Evolutionary conservation across 2,113 vertebrate species (phyloP).

Genomic region (Peromyscus leucopus): DNA sequence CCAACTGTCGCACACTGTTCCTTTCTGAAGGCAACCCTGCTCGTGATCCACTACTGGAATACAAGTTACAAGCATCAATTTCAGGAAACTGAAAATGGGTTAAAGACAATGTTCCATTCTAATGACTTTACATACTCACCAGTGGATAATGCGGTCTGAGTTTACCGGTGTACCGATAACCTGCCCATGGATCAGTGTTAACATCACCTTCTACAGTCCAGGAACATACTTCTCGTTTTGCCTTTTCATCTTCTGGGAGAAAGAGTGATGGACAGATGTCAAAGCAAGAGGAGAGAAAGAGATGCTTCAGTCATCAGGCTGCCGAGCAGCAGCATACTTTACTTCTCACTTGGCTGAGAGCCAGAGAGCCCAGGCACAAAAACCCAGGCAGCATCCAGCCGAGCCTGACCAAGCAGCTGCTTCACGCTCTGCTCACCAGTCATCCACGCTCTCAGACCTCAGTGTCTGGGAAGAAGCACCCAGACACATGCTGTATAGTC

Average conservation of each 20-base stretch:
- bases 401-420: neutral
- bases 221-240: constrained; percentile 91
- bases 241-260: constrained; percentile 93
- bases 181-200: constrained; percentile 98
- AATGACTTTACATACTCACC: constrained; percentile 87
- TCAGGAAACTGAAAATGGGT: neutral
- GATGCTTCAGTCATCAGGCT: neutral
- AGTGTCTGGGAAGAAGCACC: neutral
- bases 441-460: neutral
- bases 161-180: constrained; percentile 97
- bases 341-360: neutral
- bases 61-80: constrained; percentile 34
- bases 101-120: constrained; percentile 22
- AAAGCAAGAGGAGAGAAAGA: constrained; percentile 36
- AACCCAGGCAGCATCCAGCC: neutral
- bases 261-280: neutral
- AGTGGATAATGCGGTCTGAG: constrained; percentile 96
- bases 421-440: neutral
- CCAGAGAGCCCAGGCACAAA: constrained; percentile 3
- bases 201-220: constrained; percentile 94
- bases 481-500: neutral
- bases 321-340: neutral
- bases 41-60: neutral
- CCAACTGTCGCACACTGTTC: neutral
- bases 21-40: neutral